These are phyloP conservation scores for Sebastes ruberrimus DNA, from an alignment of 2,797 vertebrate genomes.

Conservation along the genomic window DNA sequence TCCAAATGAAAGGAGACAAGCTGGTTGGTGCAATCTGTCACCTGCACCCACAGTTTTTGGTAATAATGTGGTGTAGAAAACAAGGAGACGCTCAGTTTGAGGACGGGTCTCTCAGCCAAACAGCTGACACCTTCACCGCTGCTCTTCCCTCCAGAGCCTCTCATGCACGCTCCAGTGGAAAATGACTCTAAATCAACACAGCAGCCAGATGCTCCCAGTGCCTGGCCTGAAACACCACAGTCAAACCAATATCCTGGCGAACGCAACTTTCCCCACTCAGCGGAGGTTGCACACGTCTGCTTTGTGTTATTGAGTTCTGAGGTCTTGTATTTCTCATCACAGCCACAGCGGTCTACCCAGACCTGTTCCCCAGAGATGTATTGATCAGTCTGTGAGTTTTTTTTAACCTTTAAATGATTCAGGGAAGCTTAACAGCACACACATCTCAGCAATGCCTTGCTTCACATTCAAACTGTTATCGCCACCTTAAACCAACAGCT, in stretches of 20 bases:
- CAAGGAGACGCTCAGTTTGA: conserved; percentile 15
- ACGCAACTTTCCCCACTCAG: not conserved
- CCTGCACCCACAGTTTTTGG: conserved; percentile 27
- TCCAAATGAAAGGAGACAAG: conserved; percentile 12
- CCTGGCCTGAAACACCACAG: conserved; percentile 25
- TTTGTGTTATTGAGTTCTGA: conserved; percentile 17
- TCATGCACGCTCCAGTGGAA: conserved; percentile 46
- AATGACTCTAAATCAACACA: conserved; percentile 42
- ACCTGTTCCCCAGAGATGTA: conserved; percentile 32
- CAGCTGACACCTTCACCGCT: conserved; percentile 47
- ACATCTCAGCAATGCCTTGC: not conserved
- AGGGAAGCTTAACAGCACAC: conserved; percentile 7
- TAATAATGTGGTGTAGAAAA: conserved; percentile 28
- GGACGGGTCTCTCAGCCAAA: conserved; percentile 38
- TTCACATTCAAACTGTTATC: conserved; percentile 12
- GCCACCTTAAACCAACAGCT: conserved; percentile 3
- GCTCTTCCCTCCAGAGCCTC: conserved; percentile 39
- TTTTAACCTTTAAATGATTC: conserved; percentile 53
- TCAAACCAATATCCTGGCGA: conserved; percentile 22
- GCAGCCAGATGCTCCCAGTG: conserved; percentile 44
- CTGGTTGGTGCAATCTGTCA: conserved; percentile 40
- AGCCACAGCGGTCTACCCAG: conserved; percentile 18
- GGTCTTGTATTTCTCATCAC: conserved; percentile 21
- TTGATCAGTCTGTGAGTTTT: conserved; percentile 26
- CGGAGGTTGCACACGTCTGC: not conserved